phyloP scores from a whole-genome alignment of 92 coral and sea anemone species.

The Blastomussa wellsi region DNA sequence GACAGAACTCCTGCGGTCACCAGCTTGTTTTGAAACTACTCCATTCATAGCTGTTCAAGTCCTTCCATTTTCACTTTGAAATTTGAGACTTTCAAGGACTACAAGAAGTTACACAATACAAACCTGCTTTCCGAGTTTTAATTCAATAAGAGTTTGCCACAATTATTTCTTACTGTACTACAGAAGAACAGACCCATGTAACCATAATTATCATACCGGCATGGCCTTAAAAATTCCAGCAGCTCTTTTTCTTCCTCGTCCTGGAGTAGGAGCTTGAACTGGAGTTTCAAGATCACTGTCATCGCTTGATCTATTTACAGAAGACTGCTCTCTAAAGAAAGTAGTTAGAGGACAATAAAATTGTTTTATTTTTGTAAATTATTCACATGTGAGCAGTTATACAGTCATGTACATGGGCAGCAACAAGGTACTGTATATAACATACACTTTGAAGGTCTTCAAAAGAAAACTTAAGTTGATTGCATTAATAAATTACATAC shows the following conservation, averaged over 20 bases:
- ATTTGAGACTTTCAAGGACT: background rate
- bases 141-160: background rate
- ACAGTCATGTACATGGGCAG: too few species aligned
- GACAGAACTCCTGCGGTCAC: too few species aligned
- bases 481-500: too few species aligned
- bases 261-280: constrained; percentile 30
- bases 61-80: too few species aligned
- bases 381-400: too few species aligned
- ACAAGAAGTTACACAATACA: too few species aligned
- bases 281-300: constrained; percentile 47
- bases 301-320: constrained; percentile 22
- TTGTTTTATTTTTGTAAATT: background rate
- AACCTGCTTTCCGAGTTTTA: background rate
- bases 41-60: background rate
- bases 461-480: too few species aligned
- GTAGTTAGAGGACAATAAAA: too few species aligned
- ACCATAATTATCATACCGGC: constrained; percentile 75
- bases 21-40: too few species aligned
- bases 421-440: too few species aligned
- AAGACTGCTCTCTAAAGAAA: constrained; percentile 9
- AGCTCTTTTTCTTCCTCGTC: constrained; percentile 65
- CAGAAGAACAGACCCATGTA: background rate
- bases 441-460: too few species aligned
- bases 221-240: constrained; percentile 61
- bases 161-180: background rate